Evolutionary conservation across 1,140 invertebrate genomes (phyloP).

Genomic region (Cyrtorhinus lividipennis): DNA sequence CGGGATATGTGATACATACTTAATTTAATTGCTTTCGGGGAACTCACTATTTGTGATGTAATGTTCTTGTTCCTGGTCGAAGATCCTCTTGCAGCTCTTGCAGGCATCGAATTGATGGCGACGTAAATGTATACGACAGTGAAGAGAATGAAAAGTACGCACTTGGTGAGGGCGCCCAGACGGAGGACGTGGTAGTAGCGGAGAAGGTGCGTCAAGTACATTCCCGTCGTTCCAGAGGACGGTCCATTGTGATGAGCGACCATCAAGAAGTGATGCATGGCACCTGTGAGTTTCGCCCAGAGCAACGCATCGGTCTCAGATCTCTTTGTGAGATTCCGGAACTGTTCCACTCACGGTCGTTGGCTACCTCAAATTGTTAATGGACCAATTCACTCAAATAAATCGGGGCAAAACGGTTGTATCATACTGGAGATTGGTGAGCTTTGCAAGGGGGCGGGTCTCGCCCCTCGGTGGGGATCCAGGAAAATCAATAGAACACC

Average conservation of each 20-base stretch:
- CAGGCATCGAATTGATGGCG: constrained; percentile 19
- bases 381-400: too few relatives aligned
- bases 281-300: background rate
- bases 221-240: background rate
- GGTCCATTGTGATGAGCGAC: background rate
- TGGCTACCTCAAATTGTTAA: too few relatives aligned
- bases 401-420: too few relatives aligned
- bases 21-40: too few relatives aligned
- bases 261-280: background rate
- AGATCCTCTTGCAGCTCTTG: constrained; percentile 2
- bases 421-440: too few relatives aligned
- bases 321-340: too few relatives aligned
- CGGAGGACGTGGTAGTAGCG: background rate
- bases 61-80: constrained; percentile 10
- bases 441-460: too few relatives aligned
- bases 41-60: constrained; percentile 17
- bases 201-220: background rate
- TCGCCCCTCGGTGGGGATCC: too few relatives aligned
- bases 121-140: constrained; percentile 21
- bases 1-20: too few relatives aligned
- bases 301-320: background rate
- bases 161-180: constrained; percentile 19
- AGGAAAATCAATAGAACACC: too few relatives aligned
- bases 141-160: constrained; percentile 20
- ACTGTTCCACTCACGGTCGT: too few relatives aligned